These are phyloP conservation scores for Hoplodrina ambigua DNA, from an alignment of 2,888 invertebrate species.

Conservation along the genomic window DNA sequence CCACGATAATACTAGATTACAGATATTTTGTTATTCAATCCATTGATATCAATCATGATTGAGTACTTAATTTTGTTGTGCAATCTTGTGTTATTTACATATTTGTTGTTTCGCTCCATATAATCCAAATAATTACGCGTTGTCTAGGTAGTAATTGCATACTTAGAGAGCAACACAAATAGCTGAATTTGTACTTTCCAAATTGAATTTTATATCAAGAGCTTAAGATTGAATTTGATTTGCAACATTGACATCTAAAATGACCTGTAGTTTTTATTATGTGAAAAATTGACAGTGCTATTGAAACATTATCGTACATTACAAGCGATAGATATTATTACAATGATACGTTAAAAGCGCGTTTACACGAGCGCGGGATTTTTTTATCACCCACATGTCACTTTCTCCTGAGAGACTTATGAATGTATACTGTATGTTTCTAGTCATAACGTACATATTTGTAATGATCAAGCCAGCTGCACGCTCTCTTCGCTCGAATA, in stretches of 20 bases:
- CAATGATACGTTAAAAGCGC: neutral
- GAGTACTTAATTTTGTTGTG: constrained; percentile 8
- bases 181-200: too few species aligned
- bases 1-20: constrained; percentile 16
- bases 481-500: too few species aligned
- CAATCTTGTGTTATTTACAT: neutral
- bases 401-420: neutral
- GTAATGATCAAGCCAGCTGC: neutral
- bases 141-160: neutral
- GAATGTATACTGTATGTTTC: neutral
- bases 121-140: neutral
- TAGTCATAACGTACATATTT: neutral
- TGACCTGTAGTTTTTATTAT: neutral
- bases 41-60: constrained; percentile 13
- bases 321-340: constrained; percentile 25
- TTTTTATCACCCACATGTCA: neutral
- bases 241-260: neutral
- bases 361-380: neutral
- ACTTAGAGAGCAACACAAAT: neutral
- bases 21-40: neutral
- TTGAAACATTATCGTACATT: constrained; percentile 18
- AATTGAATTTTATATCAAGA: neutral
- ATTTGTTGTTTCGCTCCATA: neutral
- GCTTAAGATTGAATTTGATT: neutral
- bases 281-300: constrained; percentile 28